Percentiles rank a stretch among this genome's conserved stretches.
These are phyloP conservation scores for Herpailurus yagouaroundi DNA, from an alignment of 2,113 vertebrate species.

Conservation along the genomic window DNA sequence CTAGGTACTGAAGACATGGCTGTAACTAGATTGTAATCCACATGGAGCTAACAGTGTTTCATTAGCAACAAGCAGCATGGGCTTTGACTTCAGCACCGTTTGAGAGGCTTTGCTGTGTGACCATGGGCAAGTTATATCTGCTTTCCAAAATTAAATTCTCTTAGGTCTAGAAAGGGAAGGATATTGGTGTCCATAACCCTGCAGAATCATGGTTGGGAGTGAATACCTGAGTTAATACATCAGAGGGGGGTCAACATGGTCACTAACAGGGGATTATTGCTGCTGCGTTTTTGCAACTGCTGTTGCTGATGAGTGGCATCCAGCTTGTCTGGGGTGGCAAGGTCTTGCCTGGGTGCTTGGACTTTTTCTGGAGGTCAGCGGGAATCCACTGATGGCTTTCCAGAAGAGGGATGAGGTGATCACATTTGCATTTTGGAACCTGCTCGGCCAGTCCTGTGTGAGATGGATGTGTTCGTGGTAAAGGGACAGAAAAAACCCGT, in stretches of 20 bases:
- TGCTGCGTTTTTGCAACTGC: fast-evolving
- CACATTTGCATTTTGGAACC: fast-evolving
- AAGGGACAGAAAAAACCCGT: background rate
- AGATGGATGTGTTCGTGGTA: background rate
- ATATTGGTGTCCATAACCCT: fast-evolving
- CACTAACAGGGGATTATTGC: fast-evolving
- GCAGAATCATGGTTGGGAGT: fast-evolving
- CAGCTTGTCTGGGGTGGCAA: background rate
- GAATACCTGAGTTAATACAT: fast-evolving
- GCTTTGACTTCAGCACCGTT: background rate
- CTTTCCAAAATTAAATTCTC: background rate
- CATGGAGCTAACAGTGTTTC: fast-evolving
- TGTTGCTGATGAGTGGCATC: fast-evolving
- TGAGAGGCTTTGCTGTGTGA: background rate
- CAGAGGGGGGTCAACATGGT: fast-evolving
- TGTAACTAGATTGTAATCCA: too few relatives aligned
- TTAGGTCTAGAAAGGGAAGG: background rate
- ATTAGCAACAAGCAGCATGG: background rate
- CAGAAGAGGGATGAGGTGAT: fast-evolving
- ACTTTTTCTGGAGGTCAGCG: background rate
- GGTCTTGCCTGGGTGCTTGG: background rate
- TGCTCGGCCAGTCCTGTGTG: background rate
- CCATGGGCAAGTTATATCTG: fast-evolving
- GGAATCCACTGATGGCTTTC: background rate
- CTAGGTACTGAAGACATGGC: background rate